phyloP scores from a whole-genome alignment of 2,797 vertebrate species.

The Clarias laeviceps region DNA sequence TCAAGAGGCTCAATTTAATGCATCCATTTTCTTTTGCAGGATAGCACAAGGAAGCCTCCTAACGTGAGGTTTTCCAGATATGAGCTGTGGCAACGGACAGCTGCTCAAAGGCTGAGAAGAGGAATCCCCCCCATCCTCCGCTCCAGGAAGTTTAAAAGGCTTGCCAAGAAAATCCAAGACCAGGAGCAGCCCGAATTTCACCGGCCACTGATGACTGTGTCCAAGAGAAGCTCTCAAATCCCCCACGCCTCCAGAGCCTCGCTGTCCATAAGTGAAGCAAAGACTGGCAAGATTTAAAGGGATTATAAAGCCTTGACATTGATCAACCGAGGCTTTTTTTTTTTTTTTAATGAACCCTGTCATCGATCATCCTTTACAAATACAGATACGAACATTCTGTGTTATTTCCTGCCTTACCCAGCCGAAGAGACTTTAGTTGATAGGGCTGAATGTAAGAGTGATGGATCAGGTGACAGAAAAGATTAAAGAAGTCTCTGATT shows the following conservation, averaged over 20 bases:
- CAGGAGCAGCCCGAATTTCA: constrained; percentile 73
- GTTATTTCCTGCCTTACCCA: constrained; percentile 45
- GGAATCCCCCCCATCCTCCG: constrained; percentile 76
- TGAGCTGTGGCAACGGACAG: constrained; percentile 79
- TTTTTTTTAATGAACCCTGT: constrained; percentile 42
- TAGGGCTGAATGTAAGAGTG: constrained; percentile 53
- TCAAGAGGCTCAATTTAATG: constrained; percentile 1
- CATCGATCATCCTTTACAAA: constrained; percentile 49
- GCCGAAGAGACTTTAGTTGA: constrained; percentile 44
- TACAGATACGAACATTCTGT: constrained; percentile 51
- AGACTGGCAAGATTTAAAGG: constrained; percentile 47
- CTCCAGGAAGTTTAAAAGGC: constrained; percentile 73
- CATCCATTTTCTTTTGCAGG: constrained; percentile 67
- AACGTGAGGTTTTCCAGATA: constrained; percentile 78
- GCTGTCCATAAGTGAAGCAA: constrained; percentile 54
- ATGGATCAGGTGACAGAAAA: constrained; percentile 44
- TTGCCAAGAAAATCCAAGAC: constrained; percentile 71
- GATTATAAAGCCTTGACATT: constrained; percentile 72
- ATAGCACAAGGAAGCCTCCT: constrained; percentile 75
- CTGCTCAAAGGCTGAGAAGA: constrained; percentile 79
- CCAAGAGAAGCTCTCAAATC: constrained; percentile 67
- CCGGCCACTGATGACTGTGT: constrained; percentile 72
- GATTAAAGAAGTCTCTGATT: constrained; percentile 45
- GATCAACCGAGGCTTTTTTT: constrained; percentile 52
- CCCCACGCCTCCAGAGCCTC: constrained; percentile 45